phyloP scores from a whole-genome alignment of 2,888 invertebrate species.

The Saturnia japonica region DNA sequence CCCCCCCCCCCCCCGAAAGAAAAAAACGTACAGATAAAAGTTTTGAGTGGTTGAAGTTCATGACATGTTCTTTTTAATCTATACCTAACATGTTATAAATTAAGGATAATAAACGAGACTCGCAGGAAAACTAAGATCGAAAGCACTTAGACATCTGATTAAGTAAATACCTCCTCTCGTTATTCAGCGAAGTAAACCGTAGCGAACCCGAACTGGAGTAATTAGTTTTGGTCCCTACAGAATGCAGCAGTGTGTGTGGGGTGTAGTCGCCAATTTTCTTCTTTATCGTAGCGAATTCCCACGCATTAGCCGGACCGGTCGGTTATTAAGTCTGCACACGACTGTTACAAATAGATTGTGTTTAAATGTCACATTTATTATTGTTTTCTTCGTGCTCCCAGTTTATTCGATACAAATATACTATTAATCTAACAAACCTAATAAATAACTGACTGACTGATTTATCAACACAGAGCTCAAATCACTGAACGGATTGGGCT shows the following conservation, averaged over 20 bases:
- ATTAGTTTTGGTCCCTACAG: slow-evolving; percentile 59
- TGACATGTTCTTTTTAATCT: background rate
- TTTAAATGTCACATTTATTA: slow-evolving; percentile 36
- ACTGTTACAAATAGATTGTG: slow-evolving; percentile 50
- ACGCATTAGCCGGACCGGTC: slow-evolving; percentile 56
- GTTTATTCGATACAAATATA: background rate
- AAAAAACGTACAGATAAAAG: too few species aligned
- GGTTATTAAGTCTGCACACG: slow-evolving; percentile 57
- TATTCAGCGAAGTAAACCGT: slow-evolving; percentile 43
- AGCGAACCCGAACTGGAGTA: slow-evolving; percentile 31
- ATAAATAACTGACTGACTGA: too few species aligned
- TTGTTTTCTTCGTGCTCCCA: background rate
- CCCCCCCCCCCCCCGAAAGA: too few species aligned
- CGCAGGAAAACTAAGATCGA: slow-evolving; percentile 10
- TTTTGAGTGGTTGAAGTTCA: background rate
- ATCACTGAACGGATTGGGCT: too few species aligned
- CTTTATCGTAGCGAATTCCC: slow-evolving; percentile 69
- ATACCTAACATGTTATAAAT: background rate
- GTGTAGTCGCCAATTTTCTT: slow-evolving; percentile 65
- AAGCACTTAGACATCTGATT: slow-evolving; percentile 30
- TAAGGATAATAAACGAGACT: background rate
- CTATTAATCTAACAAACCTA: too few species aligned
- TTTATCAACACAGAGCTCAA: too few species aligned
- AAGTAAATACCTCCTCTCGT: slow-evolving; percentile 36
- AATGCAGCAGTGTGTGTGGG: slow-evolving; percentile 49